Percentiles rank a stretch among this genome's conserved stretches.
These are phyloP conservation scores for Camptogramma bilineatum DNA, from an alignment of 2,888 invertebrate genomes.

Conservation along the genomic window DNA sequence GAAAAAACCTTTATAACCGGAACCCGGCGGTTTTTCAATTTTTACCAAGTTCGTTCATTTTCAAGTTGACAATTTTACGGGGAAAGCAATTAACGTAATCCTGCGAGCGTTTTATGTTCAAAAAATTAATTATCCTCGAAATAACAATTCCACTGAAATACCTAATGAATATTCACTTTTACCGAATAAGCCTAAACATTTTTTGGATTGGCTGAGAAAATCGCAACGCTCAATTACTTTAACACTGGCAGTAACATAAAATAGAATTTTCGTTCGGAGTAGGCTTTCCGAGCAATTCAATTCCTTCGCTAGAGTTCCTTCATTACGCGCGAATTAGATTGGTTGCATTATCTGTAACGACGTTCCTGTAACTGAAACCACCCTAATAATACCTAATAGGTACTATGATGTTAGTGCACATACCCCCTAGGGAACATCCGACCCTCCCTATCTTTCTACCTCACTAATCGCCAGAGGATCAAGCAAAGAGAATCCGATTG, in stretches of 20 bases:
- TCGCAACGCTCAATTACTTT: conserved; percentile 36
- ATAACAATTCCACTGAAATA: conserved; percentile 25
- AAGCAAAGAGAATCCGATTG: conserved; percentile 2
- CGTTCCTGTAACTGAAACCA: conserved; percentile 21
- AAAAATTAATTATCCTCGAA: conserved; percentile 27
- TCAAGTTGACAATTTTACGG: conserved; percentile 44
- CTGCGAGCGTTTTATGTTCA: conserved; percentile 30
- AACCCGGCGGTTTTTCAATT: conserved; percentile 40
- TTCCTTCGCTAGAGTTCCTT: conserved; percentile 41
- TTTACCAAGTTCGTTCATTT: conserved; percentile 41
- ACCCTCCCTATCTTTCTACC: neutral
- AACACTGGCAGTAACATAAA: conserved; percentile 38
- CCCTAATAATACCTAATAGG: neutral
- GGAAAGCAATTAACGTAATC: conserved; percentile 45
- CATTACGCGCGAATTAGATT: conserved; percentile 43
- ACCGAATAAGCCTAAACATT: conserved; percentile 26
- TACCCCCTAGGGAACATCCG: conserved; percentile 4
- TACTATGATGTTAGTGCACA: neutral
- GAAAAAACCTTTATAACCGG: conserved; percentile 44
- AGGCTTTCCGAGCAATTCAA: conserved; percentile 43
- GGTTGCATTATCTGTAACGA: conserved; percentile 38
- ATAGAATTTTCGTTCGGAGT: conserved; percentile 38
- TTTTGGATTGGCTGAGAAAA: conserved; percentile 38
- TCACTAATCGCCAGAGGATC: conserved; percentile 31
- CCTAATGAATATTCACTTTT: conserved; percentile 25